Percentiles rank a stretch among this genome's conserved stretches.
Conservation (phyloP, 2,797 vertebrate genomes). For the Gymnoscopelus braueri region DNA sequence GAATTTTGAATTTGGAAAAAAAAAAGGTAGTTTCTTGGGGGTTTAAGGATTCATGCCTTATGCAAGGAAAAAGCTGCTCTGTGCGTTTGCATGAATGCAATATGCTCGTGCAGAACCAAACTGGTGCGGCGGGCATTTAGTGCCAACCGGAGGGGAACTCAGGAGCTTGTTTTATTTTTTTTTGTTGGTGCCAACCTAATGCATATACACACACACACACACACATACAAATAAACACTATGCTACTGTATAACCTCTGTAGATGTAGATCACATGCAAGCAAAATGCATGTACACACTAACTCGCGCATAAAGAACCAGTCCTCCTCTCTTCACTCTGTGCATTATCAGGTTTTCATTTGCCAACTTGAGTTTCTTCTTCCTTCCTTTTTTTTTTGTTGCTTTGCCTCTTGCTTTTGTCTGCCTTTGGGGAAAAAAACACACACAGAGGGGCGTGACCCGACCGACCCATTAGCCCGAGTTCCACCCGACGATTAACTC, state of each 20-base stretch:
- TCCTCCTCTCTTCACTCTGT: constrained; percentile 58
- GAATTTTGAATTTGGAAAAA: constrained; percentile 27
- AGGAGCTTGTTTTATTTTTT: constrained; percentile 69
- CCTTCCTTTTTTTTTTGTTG: constrained; percentile 64
- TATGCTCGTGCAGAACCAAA: constrained; percentile 35
- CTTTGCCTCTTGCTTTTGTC: constrained; percentile 71
- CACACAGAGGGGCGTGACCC: constrained; percentile 71
- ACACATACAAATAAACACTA: constrained; percentile 17
- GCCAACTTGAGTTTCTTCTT: constrained; percentile 45
- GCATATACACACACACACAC: constrained; percentile 11
- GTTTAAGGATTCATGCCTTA: constrained; percentile 65
- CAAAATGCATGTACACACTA: constrained; percentile 24
- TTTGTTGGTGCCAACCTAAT: constrained; percentile 74
- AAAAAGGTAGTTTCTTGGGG: constrained; percentile 44
- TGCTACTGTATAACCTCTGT: constrained; percentile 33
- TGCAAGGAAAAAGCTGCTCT: constrained; percentile 67
- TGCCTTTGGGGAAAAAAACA: constrained; percentile 79
- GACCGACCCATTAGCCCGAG: constrained; percentile 57
- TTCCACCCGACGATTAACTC: constrained; percentile 57
- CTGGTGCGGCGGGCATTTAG: constrained; percentile 16
- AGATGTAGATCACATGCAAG: constrained; percentile 32
- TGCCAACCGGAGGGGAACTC: constrained; percentile 67
- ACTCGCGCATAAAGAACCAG: constrained; percentile 37
- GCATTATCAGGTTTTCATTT: constrained; percentile 69
- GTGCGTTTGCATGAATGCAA: constrained; percentile 41